Percentiles rank a stretch among this genome's conserved stretches.
These are phyloP conservation scores for Stratiolaelaps scimitus DNA, from an alignment of 1,140 invertebrate genomes.

Conservation along the genomic window DNA sequence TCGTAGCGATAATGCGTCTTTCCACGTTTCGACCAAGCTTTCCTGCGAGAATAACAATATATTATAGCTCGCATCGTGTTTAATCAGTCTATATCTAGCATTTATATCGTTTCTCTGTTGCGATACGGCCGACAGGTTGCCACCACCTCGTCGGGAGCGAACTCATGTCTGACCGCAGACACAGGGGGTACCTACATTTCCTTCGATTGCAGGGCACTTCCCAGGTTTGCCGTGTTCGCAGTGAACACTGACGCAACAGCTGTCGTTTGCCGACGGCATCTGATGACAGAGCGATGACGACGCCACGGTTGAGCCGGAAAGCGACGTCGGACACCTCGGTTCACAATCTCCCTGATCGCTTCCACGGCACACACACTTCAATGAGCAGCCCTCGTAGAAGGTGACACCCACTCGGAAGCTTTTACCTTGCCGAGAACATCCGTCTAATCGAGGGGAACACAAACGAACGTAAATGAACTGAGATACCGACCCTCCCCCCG, in stretches of 20 bases:
- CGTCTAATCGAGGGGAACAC: slow-evolving; percentile 34
- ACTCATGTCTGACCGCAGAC: too few relatives aligned
- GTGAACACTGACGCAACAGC: slow-evolving; percentile 58
- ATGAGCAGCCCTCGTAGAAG: slow-evolving; percentile 41
- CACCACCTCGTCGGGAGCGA: too few relatives aligned
- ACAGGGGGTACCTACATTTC: background rate
- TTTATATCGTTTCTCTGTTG: too few relatives aligned
- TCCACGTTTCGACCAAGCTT: too few relatives aligned
- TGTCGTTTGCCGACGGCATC: slow-evolving; percentile 52
- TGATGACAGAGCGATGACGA: slow-evolving; percentile 60
- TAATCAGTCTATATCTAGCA: too few relatives aligned
- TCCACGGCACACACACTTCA: slow-evolving; percentile 40
- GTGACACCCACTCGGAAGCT: slow-evolving; percentile 40
- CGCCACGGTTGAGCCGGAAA: slow-evolving; percentile 41
- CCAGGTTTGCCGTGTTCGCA: slow-evolving; percentile 43
- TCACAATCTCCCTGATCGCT: slow-evolving; percentile 31
- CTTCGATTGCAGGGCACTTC: slow-evolving; percentile 24
- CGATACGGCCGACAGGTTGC: too few relatives aligned
- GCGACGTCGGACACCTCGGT: slow-evolving; percentile 33
- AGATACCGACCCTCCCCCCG: too few relatives aligned
- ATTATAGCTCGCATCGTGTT: too few relatives aligned
- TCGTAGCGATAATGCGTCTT: too few relatives aligned
- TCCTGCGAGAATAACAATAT: too few relatives aligned
- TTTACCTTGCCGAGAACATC: slow-evolving; percentile 40
- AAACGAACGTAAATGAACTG: background rate